A percentile compares a stretch with the other conserved stretches of the same genome.
phyloP scores from a whole-genome alignment of 2,888 invertebrate genomes.

The Atrina japonica region DNA sequence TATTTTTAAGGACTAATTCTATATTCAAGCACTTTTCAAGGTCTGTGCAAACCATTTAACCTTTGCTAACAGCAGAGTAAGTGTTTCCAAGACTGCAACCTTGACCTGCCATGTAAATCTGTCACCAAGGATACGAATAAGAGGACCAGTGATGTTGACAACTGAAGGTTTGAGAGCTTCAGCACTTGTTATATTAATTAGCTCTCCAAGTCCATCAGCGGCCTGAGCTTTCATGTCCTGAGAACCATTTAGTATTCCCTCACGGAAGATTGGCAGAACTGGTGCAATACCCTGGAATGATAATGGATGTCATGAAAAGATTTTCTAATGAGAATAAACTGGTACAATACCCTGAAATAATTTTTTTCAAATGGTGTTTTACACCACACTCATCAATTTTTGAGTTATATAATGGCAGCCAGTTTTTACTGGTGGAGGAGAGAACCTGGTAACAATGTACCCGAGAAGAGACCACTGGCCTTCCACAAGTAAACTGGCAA shows the following conservation, averaged over 20 bases:
- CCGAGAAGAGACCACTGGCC: too few species aligned
- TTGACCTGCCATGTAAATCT: conserved; percentile 96
- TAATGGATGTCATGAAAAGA: background rate
- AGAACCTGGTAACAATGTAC: too few species aligned
- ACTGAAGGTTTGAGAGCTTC: conserved; percentile 96
- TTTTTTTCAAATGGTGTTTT: too few species aligned
- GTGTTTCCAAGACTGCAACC: conserved; percentile 96
- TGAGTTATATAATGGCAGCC: too few species aligned
- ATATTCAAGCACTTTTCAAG: too few species aligned
- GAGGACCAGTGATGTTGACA: conserved; percentile 97
- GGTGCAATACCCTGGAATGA: conserved; percentile 91
- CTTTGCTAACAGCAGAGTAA: conserved; percentile 95
- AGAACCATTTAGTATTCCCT: conserved; percentile 96
- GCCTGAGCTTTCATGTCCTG: conserved; percentile 98
- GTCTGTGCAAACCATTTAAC: conserved; percentile 81
- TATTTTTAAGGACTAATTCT: too few species aligned
- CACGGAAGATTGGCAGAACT: conserved; percentile 95
- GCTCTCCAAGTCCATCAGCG: conserved; percentile 92
- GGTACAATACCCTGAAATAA: background rate
- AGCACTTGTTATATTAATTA: conserved; percentile 91
- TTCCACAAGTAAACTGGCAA: too few species aligned
- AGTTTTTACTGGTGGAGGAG: too few species aligned
- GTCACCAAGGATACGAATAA: conserved; percentile 98
- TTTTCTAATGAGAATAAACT: background rate
- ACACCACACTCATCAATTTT: too few species aligned